Base-by-base conservation (phyloP, 2,888 invertebrate genomes). In the Himalopsyche kuldschensis region DNA sequence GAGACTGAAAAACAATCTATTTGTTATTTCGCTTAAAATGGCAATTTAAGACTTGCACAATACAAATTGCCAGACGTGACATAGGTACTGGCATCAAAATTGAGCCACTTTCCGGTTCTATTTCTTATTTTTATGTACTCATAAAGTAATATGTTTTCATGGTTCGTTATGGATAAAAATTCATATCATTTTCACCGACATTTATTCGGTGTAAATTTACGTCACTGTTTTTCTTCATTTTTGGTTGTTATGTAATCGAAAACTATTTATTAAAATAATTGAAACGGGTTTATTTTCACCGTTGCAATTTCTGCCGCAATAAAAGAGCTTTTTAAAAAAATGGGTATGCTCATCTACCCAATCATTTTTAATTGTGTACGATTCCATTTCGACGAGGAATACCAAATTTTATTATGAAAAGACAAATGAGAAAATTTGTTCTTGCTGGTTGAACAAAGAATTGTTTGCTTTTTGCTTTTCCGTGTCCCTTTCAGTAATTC, bases 401-500 rank as follows among this genome's bases (percentile, higher is more conserved):
- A 41, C 41, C 41, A 41, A 41, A 55, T 55, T 55, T 15, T 55
- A 55, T 55, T 20, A 55, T 55, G 20, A 6, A 55, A 55, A 55
- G 55, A 55, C 20, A 55, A 55, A 55, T 55, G 55, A 55, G 55
- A 55, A 55, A 55, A 32, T 75, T 75, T 75, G 75, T 75, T 32
- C 32, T 27, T 27, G 31, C 77, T 4, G 77, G 24, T 35, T n/a
- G 24, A 41, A 41, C 41, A 77, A 77, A 77, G 77, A 35, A 35
- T 17, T 77, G 77, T 24, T 41, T 35, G 55, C 55, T 55, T 55
- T 55, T 55, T 55, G 55, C 41, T 77, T 20, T 41, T 35, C n/a
- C 77, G 77, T 41, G 24, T 77, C 41, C 77, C 77, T 35, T 77
- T 77, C 77, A 32, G n/a, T 77, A 41, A 41, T 77, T 77, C 35